Evolutionary conservation across 2,888 invertebrate genomes (phyloP), one percentile per base, ranked within the genome.

Genomic region (Lasioglossum leucozonium): DNA sequence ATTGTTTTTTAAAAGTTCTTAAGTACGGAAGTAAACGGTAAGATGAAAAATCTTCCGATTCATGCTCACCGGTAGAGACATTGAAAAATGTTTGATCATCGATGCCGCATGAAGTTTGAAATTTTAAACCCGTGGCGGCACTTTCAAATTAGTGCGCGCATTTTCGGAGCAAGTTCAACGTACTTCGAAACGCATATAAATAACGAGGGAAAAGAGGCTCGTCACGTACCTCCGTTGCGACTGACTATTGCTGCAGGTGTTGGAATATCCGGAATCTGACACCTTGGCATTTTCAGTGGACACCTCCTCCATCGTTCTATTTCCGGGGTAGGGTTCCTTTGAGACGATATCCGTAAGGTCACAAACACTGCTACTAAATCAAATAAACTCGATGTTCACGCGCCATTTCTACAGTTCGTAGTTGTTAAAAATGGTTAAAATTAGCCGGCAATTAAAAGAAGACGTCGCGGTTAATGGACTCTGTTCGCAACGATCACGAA

Each of bases 181-280:
- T 40, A 22, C 40, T 40, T 69, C n/a, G 37, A 69, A 69, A 13
- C 0, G 13, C 26, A 13, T 0, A 3, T 2, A 34, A 37, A 51
- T 4, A 62, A 51, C 10, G 26, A 75, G 62, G 55, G 8, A 51
- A 40, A 81, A 84, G 74, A 74, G 82, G 75, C 79, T 78, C 67
- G 30, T 37, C 37, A 94, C 93, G 94, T 93, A 98, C 98, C 98
- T 98, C 93, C 97, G 96, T 92, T 97, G 97, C 0, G 98, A 98
- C 93, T 98, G 97, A 91, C 97, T 98, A 95, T 98, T 98, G 92
- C 97, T 97, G 95, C 97, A 97, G 91, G 97, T 98, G 93, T 97
- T 97, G 0, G 98, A 97, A 93, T 98, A 98, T 16, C 97, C 98
- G 1, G 98, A 98, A 95, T 98, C 98, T 11, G 97, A 97, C 74